Base-by-base conservation (phyloP, 1,140 invertebrate genomes). In the silkworm (Bombyx mori) region DNA sequence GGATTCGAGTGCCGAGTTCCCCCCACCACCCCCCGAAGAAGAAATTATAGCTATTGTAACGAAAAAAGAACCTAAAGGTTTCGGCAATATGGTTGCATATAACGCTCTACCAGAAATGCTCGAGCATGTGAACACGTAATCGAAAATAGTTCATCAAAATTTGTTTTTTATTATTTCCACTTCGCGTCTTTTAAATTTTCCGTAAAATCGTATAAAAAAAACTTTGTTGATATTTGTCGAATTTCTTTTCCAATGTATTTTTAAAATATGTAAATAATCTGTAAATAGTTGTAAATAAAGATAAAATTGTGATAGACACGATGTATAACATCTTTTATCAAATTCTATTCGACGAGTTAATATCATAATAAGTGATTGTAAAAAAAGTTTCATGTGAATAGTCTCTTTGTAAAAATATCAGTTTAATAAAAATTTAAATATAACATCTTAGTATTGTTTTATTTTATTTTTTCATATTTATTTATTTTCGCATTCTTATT, bases 31-130 rank as follows among this genome's bases (percentile, higher is more conserved):
- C 6, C 77, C 74, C 9, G 86, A 88, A 60, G 86, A 89, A 55
- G 88, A 89, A 69, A 89, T 89, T 6, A 78, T 89, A 50, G 81
- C 86, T 18, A 89, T 89, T 45, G 79, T 89, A 46, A 89, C 86
- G 22, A 88, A 89, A 60, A 89, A 88, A 63, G 86, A 88, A 63
- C 77, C 83, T 6, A 81, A 83, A 70, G 75, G 75, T 54, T 80
- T 83, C 62, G 79, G 77, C 12, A 86, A 87, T 63, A 89, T 88
- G 86, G 86, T 88, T 9, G 88, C 88, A 43, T 88, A 89, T 63
- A 88, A 88, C 62, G 85, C 76, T 44, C 69, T 88, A 55, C 88
- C 88, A 51, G 86, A 88, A 72, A 87, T 86, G 77, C 61, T 85
- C 12, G 84, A 87, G 60, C 84, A 86, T 68, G 77, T 84, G 46